Evolutionary conservation across 1,140 invertebrate species (phyloP).

Genomic region (Zophobas atratus): DNA sequence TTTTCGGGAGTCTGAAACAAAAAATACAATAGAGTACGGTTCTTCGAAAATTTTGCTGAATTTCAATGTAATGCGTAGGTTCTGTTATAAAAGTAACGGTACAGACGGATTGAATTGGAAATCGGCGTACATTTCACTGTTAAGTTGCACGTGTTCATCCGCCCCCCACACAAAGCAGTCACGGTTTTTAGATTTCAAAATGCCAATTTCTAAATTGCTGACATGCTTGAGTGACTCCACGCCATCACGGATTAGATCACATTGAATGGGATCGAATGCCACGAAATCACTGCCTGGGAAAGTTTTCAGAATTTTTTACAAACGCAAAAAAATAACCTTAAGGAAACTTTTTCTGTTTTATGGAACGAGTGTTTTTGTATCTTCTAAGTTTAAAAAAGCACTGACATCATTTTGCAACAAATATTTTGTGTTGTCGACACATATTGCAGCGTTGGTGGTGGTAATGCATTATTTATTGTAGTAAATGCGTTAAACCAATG

Average conservation of each 20-base stretch:
- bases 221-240: slow-evolving; percentile 35
- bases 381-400: no score
- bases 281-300: slow-evolving; percentile 43
- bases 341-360: no score
- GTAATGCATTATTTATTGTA: no score
- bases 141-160: slow-evolving; percentile 49
- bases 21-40: slow-evolving; percentile 52
- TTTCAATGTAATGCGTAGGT: slow-evolving; percentile 31
- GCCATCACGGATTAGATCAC: slow-evolving; percentile 40
- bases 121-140: slow-evolving; percentile 40
- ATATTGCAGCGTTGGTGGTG: no score
- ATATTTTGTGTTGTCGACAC: no score
- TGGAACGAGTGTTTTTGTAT: no score
- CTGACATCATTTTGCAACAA: no score
- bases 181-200: slow-evolving; percentile 57
- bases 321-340: not conserved
- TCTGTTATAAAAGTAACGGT: slow-evolving; percentile 40
- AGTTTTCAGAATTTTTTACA: not conserved
- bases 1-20: slow-evolving; percentile 66
- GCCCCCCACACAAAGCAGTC: slow-evolving; percentile 51
- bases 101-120: slow-evolving; percentile 39
- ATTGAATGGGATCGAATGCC: slow-evolving; percentile 10
- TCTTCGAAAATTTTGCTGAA: slow-evolving; percentile 8
- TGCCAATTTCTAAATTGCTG: slow-evolving; percentile 56
- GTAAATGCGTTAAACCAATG: no score